Percentiles rank a stretch among this genome's conserved stretches.
phyloP scores from a whole-genome alignment of 2,113 vertebrate species.

The Petaurus breviceps region DNA sequence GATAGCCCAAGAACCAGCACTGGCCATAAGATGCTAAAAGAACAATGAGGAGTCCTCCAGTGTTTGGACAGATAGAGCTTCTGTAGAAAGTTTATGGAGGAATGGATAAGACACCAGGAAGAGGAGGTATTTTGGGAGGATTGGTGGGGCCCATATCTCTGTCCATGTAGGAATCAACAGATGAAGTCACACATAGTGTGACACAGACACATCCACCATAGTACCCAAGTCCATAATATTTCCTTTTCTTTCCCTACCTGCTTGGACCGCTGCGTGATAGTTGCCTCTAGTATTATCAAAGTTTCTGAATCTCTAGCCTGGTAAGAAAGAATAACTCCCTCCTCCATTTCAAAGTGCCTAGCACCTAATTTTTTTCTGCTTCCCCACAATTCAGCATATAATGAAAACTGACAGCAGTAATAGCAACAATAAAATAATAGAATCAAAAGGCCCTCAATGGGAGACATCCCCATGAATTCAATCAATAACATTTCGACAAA shows the following conservation, averaged over 20 bases:
- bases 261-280: neutral
- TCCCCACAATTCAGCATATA: neutral
- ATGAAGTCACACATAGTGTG: too few species aligned
- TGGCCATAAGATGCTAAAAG: neutral
- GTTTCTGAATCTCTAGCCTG: neutral
- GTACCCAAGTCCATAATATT: neutral
- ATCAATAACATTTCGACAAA: neutral
- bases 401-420: neutral
- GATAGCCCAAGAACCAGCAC: neutral
- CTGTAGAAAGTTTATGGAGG: neutral
- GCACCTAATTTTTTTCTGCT: neutral
- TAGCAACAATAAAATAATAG: neutral
- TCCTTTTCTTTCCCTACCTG: neutral
- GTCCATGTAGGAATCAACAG: neutral
- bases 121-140: neutral
- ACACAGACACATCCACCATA: neutral
- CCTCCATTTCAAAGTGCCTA: neutral
- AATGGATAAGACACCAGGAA: neutral
- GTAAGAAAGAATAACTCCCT: neutral
- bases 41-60: neutral
- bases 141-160: neutral
- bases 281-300: neutral
- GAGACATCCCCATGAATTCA: neutral
- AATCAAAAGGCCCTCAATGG: neutral
- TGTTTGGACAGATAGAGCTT: neutral